Conservation (phyloP, 2,113 vertebrate species). For the Ploceus nigricollis region DNA sequence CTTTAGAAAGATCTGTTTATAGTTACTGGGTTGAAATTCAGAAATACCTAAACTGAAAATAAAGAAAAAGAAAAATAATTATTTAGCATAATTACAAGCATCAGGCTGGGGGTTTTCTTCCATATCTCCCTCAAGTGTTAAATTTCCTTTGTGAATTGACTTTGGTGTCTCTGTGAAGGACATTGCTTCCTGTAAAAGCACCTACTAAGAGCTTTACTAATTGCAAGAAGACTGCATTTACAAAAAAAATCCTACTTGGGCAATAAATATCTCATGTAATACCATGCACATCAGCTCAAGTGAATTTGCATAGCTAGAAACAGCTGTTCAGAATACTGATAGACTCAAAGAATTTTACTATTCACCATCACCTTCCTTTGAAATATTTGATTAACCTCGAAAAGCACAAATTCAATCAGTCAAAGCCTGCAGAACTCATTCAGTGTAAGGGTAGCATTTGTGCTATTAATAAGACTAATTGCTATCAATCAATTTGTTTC, state of each 20-base stretch:
- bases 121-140: neutral
- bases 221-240: neutral
- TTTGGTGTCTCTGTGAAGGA: neutral
- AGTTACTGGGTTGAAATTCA: neutral
- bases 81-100: neutral
- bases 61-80: neutral
- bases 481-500: slow-evolving; percentile 5
- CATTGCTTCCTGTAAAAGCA: neutral
- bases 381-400: slow-evolving; percentile 33
- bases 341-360: neutral
- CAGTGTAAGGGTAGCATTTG: neutral
- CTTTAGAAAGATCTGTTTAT: neutral
- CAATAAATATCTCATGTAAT: neutral
- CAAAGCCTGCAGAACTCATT: slow-evolving; percentile 16
- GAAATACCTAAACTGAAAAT: neutral
- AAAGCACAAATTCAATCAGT: slow-evolving; percentile 26
- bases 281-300: neutral
- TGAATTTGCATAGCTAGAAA: neutral
- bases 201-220: slow-evolving; percentile 1
- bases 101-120: neutral
- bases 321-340: neutral
- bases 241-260: neutral
- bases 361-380: neutral
- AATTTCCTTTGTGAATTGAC: neutral
- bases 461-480: slow-evolving; percentile 37